These are phyloP conservation scores for Junco hyemalis DNA, from an alignment of 2,113 vertebrate species.

Conservation along the genomic window DNA sequence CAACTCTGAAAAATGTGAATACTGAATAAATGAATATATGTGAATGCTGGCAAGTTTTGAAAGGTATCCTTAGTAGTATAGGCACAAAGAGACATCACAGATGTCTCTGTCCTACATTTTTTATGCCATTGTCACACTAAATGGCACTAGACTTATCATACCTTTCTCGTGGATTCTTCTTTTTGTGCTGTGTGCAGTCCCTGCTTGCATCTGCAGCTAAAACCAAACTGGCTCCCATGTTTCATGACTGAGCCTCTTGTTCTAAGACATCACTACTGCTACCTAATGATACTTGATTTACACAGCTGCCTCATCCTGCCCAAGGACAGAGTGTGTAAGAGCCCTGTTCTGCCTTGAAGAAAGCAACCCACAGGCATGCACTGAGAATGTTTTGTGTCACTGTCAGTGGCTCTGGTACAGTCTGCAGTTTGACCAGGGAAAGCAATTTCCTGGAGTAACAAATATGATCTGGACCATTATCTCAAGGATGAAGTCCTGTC, in stretches of 20 bases:
- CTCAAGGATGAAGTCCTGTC: not conserved
- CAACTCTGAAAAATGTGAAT: not conserved
- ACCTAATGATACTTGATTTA: not conserved
- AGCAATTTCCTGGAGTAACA: not conserved
- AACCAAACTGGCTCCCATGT: not conserved
- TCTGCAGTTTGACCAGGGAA: not conserved
- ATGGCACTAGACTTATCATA: not conserved
- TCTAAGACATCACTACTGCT: not conserved
- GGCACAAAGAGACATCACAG: not conserved
- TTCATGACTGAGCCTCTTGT: not conserved
- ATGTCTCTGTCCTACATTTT: conserved; percentile 30
- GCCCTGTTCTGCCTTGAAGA: not conserved
- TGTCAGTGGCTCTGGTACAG: not conserved
- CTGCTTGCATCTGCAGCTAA: not conserved
- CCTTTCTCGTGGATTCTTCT: not conserved
- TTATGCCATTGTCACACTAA: not conserved
- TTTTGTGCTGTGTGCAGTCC: not conserved
- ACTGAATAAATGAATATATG: too few relatives aligned
- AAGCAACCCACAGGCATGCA: not conserved
- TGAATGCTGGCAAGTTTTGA: not conserved
- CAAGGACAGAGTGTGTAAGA: not conserved
- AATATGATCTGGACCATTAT: not conserved
- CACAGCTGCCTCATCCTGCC: not conserved
- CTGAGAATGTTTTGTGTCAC: not conserved
- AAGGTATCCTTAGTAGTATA: not conserved